Percentiles rank a stretch among this genome's conserved stretches.
phyloP scores from a whole-genome alignment of 2,888 invertebrate species.

The Leucophenga montana region DNA sequence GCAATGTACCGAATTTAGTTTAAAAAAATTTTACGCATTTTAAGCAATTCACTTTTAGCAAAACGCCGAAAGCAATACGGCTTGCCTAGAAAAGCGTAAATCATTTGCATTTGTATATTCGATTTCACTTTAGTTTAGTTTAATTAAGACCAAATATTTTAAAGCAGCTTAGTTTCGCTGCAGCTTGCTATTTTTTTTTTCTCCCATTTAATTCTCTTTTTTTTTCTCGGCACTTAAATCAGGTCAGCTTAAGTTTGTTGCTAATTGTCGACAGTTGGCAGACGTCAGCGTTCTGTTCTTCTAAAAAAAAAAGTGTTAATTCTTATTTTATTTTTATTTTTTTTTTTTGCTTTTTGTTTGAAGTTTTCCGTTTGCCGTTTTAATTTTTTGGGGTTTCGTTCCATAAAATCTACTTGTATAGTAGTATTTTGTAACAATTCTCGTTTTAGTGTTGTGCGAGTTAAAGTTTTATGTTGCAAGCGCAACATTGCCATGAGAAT shows the following conservation, averaged over 20 bases:
- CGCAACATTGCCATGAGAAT: conserved; percentile 9
- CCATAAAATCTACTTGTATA: not conserved
- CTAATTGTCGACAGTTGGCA: not conserved
- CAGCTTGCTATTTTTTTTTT: conserved; percentile 21
- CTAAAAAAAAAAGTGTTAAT: too few species aligned
- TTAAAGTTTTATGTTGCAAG: conserved; percentile 1
- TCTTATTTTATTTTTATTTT: not conserved
- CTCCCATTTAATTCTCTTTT: conserved; percentile 17
- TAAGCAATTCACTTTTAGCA: conserved; percentile 10
- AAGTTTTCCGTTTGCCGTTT: too few species aligned
- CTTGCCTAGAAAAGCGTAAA: conserved; percentile 17
- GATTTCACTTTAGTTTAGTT: conserved; percentile 25
- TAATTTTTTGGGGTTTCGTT: not conserved
- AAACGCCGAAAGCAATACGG: conserved; percentile 34
- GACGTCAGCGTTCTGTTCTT: too few species aligned
- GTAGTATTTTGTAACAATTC: conserved; percentile 12
- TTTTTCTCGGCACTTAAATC: conserved; percentile 32
- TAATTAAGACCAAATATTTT: conserved; percentile 31
- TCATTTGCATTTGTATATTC: conserved; percentile 22
- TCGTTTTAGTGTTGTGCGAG: conserved; percentile 10
- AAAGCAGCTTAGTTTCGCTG: conserved; percentile 23
- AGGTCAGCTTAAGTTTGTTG: not conserved
- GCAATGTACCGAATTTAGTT: conserved; percentile 45
- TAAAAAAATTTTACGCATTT: conserved; percentile 37
- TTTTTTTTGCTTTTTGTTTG: not conserved